phyloP scores from a whole-genome alignment of 2,888 invertebrate species.

The Polymixis flavicincta region DNA sequence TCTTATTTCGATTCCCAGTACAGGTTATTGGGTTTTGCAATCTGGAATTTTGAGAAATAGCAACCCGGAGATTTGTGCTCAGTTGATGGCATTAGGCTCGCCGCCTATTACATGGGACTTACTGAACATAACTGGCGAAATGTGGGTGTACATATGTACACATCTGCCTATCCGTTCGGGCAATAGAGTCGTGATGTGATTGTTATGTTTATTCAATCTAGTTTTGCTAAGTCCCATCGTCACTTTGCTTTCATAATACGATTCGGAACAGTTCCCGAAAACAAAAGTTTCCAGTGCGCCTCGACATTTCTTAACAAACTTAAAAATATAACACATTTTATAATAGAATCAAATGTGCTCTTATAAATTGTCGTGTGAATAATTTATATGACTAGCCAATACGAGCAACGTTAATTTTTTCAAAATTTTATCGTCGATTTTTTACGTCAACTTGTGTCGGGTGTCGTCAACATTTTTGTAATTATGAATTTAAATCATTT shows the following conservation, averaged over 20 bases:
- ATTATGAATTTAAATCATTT: background rate
- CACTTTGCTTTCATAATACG: background rate
- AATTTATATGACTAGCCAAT: slow-evolving; percentile 70
- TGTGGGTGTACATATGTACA: background rate
- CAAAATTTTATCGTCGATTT: slow-evolving; percentile 41
- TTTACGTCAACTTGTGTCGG: slow-evolving; percentile 24
- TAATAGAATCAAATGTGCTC: slow-evolving; percentile 64
- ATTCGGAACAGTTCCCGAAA: background rate
- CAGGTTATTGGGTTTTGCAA: background rate
- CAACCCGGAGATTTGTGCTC: background rate
- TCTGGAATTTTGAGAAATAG: background rate
- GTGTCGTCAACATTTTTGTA: slow-evolving; percentile 18
- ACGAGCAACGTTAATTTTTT: slow-evolving; percentile 47
- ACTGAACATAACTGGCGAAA: background rate
- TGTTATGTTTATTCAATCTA: background rate
- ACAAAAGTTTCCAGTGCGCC: slow-evolving; percentile 50
- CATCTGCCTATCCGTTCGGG: background rate
- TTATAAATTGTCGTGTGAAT: slow-evolving; percentile 73
- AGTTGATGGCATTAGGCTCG: no score
- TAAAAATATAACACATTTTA: slow-evolving; percentile 63
- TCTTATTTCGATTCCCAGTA: background rate
- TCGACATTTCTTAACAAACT: slow-evolving; percentile 62
- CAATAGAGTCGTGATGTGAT: background rate
- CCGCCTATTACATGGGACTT: background rate
- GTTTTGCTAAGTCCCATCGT: background rate